These are phyloP conservation scores for Etheostoma perlongum DNA, from an alignment of 2,797 vertebrate species.

Conservation along the genomic window DNA sequence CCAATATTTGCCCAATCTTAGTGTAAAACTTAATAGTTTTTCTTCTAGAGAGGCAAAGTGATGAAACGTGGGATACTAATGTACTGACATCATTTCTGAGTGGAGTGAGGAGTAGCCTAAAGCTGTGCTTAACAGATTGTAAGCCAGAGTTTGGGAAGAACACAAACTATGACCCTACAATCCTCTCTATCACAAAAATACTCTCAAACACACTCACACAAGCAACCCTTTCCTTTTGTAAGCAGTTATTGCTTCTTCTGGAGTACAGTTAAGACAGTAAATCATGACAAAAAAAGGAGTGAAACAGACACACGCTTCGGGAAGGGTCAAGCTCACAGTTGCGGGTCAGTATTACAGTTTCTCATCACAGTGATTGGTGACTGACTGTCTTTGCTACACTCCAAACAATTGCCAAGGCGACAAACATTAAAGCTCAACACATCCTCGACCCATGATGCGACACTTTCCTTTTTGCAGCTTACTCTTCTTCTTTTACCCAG, in stretches of 20 bases:
- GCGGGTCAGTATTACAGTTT: constrained; percentile 84
- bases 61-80: constrained; percentile 51
- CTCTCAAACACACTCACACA: constrained; percentile 32
- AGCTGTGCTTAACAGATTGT: constrained; percentile 54
- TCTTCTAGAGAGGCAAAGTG: constrained; percentile 50
- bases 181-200: constrained; percentile 33
- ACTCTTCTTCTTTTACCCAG: constrained; percentile 44
- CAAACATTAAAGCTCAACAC: constrained; percentile 78
- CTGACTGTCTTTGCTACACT: constrained; percentile 76
- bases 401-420: constrained; percentile 69
- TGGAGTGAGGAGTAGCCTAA: constrained; percentile 56
- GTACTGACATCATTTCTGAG: constrained; percentile 82
- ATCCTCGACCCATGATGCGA: constrained; percentile 45
- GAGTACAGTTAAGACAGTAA: constrained; percentile 64
- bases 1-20: constrained; percentile 20
- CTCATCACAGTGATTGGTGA: constrained; percentile 87
- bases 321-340: constrained; percentile 81
- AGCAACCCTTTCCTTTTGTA: constrained; percentile 46
- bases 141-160: constrained; percentile 56
- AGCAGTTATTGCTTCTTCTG: constrained; percentile 81
- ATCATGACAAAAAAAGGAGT: constrained; percentile 44
- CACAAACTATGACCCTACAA: constrained; percentile 50
- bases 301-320: constrained; percentile 52
- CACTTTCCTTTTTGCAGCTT: constrained; percentile 42
- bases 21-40: constrained; percentile 20